phyloP scores from a whole-genome alignment of 1,140 invertebrate species.

The Drosophila fuyamai region DNA sequence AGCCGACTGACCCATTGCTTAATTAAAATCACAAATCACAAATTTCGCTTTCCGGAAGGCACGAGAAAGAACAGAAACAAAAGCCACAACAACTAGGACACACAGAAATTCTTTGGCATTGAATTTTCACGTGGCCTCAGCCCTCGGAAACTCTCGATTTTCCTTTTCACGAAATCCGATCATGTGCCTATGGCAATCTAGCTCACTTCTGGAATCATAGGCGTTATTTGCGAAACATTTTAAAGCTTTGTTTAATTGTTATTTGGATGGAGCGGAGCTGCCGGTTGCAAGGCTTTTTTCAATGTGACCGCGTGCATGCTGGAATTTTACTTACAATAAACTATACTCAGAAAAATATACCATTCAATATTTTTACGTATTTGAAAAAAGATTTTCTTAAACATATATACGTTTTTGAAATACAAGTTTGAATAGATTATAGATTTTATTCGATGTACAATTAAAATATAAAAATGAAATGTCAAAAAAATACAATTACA shows the following conservation, averaged over 20 bases:
- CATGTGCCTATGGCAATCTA: slow-evolving; percentile 6
- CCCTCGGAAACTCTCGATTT: slow-evolving; percentile 23
- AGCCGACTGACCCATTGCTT: slow-evolving; percentile 78
- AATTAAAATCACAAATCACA: slow-evolving; percentile 33
- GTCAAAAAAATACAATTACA: no score
- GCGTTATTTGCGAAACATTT: slow-evolving; percentile 33
- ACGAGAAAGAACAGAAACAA: slow-evolving; percentile 23
- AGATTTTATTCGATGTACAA: no score
- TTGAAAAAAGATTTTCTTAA: no score
- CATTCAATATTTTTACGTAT: neutral
- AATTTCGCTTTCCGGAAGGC: slow-evolving; percentile 32
- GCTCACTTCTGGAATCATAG: slow-evolving; percentile 15
- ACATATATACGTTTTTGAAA: no score
- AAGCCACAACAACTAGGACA: slow-evolving; percentile 24
- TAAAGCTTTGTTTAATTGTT: slow-evolving; percentile 48
- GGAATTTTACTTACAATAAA: neutral
- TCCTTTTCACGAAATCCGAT: slow-evolving; percentile 7
- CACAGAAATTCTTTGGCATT: slow-evolving; percentile 57
- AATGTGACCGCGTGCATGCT: neutral
- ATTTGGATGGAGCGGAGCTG: slow-evolving; percentile 26
- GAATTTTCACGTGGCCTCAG: slow-evolving; percentile 37
- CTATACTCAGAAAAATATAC: neutral
- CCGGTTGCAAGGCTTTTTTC: slow-evolving; percentile 44
- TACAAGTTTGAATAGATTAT: no score
- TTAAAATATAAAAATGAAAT: no score